These are phyloP conservation scores for Dryadula phaetusa DNA, from an alignment of 2,888 invertebrate genomes.

Conservation along the genomic window DNA sequence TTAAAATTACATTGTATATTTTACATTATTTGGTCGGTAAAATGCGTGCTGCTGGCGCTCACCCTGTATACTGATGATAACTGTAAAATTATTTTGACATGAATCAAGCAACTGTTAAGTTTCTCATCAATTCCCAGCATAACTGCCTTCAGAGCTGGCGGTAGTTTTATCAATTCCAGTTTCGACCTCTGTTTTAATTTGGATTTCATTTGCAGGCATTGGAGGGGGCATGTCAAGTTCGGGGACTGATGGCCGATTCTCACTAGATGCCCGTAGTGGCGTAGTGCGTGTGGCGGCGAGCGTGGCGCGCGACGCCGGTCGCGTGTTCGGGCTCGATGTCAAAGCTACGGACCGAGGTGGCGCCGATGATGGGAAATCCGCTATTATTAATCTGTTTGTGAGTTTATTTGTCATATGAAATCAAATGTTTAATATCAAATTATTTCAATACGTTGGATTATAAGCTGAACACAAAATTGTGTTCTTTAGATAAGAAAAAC, in stretches of 20 bases:
- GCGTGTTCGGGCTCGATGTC: slow-evolving; percentile 93
- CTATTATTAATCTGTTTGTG: slow-evolving; percentile 94
- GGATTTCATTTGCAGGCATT: slow-evolving; percentile 86
- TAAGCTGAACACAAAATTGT: not conserved
- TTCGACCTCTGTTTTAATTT: too few relatives aligned
- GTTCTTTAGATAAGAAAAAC: too few relatives aligned
- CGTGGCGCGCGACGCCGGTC: slow-evolving; percentile 85
- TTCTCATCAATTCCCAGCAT: too few relatives aligned
- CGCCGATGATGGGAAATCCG: slow-evolving; percentile 91
- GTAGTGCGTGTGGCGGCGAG: slow-evolving; percentile 2
- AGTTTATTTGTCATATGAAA: slow-evolving; percentile 62
- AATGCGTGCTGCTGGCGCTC: too few relatives aligned
- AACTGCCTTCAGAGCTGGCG: too few relatives aligned
- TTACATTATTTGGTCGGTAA: too few relatives aligned
- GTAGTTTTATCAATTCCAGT: too few relatives aligned
- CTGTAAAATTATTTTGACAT: too few relatives aligned
- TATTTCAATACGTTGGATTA: not conserved
- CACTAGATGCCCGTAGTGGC: slow-evolving; percentile 4
- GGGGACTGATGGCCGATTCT: slow-evolving; percentile 3
- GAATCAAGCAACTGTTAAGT: too few relatives aligned
- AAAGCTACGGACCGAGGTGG: slow-evolving; percentile 93
- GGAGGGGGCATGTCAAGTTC: slow-evolving; percentile 87
- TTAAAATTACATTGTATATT: too few relatives aligned
- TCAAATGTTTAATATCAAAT: not conserved
- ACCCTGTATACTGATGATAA: too few relatives aligned